Conservation (phyloP, 2,113 vertebrate species). For the Struthidea cinerea region DNA sequence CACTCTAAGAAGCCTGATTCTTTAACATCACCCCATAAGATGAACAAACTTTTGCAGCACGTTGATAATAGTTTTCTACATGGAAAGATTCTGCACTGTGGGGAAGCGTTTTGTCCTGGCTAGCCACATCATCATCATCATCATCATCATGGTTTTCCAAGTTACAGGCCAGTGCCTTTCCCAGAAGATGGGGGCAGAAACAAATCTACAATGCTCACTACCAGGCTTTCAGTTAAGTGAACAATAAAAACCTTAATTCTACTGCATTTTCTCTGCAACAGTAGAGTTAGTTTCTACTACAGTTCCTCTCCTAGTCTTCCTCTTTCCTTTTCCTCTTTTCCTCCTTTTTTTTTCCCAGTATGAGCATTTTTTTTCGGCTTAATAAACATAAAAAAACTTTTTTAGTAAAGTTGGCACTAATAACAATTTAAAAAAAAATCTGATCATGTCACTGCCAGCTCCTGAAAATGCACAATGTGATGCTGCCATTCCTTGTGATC, state of each 20-base stretch:
- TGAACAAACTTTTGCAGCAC: not conserved
- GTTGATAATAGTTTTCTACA: not conserved
- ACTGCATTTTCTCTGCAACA: not conserved
- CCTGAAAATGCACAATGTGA: fast-evolving
- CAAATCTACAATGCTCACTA: not conserved
- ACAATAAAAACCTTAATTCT: not conserved
- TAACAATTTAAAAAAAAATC: not conserved
- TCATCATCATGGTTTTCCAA: not conserved
- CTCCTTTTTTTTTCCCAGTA: fast-evolving
- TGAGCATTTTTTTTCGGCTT: not conserved
- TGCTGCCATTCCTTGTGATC: not conserved
- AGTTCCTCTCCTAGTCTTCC: not conserved
- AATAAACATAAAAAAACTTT: not conserved
- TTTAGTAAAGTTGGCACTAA: not conserved
- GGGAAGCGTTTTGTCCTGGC: not conserved
- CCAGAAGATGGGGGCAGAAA: not conserved
- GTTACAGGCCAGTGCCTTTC: not conserved
- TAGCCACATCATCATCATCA: not conserved
- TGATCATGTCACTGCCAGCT: not conserved
- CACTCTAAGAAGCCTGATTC: not conserved
- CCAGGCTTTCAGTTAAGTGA: not conserved
- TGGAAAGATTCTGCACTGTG: not conserved
- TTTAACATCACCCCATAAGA: not conserved
- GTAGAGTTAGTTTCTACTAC: not conserved
- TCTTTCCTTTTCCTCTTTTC: not conserved